Evolutionary conservation across 2,797 vertebrate genomes (phyloP), one percentile per base, ranked within the genome.

Genomic region (Hydrolagus colliei): DNA sequence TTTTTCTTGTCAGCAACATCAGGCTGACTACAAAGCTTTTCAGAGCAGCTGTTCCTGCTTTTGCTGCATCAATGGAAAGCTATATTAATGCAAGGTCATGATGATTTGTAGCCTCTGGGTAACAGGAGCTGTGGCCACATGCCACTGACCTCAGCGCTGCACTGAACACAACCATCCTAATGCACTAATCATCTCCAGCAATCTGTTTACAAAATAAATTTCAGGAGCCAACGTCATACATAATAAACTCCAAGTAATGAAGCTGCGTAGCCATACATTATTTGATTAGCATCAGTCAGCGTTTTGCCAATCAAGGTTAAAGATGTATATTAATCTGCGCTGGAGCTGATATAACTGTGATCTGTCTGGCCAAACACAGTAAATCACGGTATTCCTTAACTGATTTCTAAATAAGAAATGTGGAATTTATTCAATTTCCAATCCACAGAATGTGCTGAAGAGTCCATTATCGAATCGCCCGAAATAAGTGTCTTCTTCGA

Each of bases 261-360:
- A 27, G 63, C 8, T 11, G 79, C 18, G 68, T 82, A 41, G 68
- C 14, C 32, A 35, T 68, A 68, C 32, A 82, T 82, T 35, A 82
- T 82, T 68, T 68, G 79, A 82, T 35, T 82, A 68, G 63, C 41
- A 65, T 82, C 79, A 68, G 20, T 68, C 32, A 82, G 63, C 12
- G 35, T 82, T 82, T 68, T 11, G 79, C 68, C 65, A 20, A 68
- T 35, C 63, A 82, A 68, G 79, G 79, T 82, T 82, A 82, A 35
- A 68, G 63, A 4, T 32, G 4, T 9, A 67, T 32, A 10, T 35
- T 20, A 35, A 27, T 4, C 12, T 59, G 32, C 3, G 61, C 22
- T 63, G 65, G 63, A 68, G 27, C 32, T 82, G 27, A 20, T 10
- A 14, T 65, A 7, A n/a, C n/a, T 9, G n/a, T 7, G 16, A 61